These are phyloP conservation scores for Drosophila repletoides DNA, from an alignment of 1,140 invertebrate genomes.

Conservation along the genomic window DNA sequence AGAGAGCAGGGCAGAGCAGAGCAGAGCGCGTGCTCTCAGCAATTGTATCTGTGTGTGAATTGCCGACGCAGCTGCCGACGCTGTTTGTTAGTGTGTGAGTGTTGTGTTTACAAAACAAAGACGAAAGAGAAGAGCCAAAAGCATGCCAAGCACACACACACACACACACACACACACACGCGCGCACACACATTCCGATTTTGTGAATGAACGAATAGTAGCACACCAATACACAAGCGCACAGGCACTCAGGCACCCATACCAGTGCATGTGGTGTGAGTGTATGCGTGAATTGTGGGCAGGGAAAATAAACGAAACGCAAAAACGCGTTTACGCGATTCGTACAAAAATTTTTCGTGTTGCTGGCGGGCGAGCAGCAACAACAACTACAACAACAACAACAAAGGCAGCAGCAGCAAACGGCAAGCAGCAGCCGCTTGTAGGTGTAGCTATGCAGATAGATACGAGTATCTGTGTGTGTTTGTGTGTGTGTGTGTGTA, in stretches of 20 bases:
- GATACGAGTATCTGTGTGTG: slow-evolving; percentile 5
- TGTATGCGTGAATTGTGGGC: slow-evolving; percentile 80
- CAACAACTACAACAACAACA: slow-evolving; percentile 33
- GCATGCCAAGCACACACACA: slow-evolving; percentile 52
- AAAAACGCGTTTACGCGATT: slow-evolving; percentile 82
- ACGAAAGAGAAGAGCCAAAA: slow-evolving; percentile 60
- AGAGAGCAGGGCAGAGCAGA: slow-evolving; percentile 15
- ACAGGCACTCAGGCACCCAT: slow-evolving; percentile 41
- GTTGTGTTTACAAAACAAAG: slow-evolving; percentile 76
- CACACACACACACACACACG: not conserved
- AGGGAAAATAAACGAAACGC: slow-evolving; percentile 82
- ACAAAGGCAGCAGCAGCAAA: slow-evolving; percentile 8
- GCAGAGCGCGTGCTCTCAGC: slow-evolving; percentile 27
- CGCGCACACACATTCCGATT: slow-evolving; percentile 60
- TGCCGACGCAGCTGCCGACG: slow-evolving; percentile 57
- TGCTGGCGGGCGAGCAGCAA: slow-evolving; percentile 19
- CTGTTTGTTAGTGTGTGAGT: slow-evolving; percentile 28
- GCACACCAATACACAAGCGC: slow-evolving; percentile 50
- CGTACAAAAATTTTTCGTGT: slow-evolving; percentile 74
- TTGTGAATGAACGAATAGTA: slow-evolving; percentile 80
- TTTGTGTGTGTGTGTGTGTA: slow-evolving; percentile 22
- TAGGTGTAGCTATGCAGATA: slow-evolving; percentile 69
- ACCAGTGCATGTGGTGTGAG: slow-evolving; percentile 2
- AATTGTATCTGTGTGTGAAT: slow-evolving; percentile 16
- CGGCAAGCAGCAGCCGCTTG: slow-evolving; percentile 37